phyloP scores from a whole-genome alignment of 1,140 invertebrate genomes.

The Ruditapes philippinarum region DNA sequence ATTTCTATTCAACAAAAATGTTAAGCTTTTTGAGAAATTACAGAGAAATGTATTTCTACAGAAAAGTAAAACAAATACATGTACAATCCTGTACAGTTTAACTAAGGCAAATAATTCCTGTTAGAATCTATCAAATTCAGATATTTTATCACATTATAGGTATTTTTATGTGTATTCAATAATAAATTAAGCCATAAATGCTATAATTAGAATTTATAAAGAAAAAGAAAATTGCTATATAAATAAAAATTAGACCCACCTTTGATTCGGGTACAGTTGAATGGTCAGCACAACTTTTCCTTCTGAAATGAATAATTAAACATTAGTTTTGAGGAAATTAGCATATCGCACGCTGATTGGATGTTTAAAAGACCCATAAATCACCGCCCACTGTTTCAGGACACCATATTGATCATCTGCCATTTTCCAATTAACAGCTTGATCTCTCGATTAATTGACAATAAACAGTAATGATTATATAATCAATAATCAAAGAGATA shows the following conservation, averaged over 20 bases:
- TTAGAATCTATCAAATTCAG: no score
- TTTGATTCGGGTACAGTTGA: neutral
- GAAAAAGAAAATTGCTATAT: no score
- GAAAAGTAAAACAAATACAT: no score
- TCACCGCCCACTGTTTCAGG: neutral
- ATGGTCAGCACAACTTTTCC: neutral
- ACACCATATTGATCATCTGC: conserved; percentile 10
- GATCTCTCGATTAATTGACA: conserved; percentile 20
- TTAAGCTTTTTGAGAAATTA: no score
- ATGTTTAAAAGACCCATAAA: neutral
- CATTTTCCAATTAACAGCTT: conserved; percentile 1
- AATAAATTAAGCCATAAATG: no score
- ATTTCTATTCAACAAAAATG: no score
- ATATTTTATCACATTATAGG: no score
- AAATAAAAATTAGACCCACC: neutral
- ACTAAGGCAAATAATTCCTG: no score
- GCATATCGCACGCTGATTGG: neutral
- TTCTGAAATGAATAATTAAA: neutral
- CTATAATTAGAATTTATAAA: no score
- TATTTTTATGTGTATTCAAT: no score
- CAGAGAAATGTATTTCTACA: no score
- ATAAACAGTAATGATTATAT: neutral
- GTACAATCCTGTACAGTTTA: no score
- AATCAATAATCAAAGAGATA: neutral
- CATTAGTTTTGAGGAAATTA: neutral